Evolutionary conservation across 2,888 invertebrate genomes (phyloP).

Genomic region (Abrostola tripartita): DNA sequence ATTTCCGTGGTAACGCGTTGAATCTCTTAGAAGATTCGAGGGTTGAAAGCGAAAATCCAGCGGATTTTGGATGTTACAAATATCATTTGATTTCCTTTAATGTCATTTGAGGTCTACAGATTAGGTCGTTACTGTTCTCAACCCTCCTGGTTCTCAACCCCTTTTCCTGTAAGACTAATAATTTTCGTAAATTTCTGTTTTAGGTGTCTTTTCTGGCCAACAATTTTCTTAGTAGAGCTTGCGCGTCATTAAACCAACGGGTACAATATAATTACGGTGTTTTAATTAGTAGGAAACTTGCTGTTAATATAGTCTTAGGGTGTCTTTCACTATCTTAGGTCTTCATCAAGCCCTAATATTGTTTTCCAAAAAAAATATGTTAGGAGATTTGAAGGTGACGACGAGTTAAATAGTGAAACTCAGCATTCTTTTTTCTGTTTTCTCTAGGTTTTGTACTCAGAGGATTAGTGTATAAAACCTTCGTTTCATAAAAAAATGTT

Average conservation of each 20-base stretch:
- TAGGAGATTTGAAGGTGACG: too few relatives aligned
- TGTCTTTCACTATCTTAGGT: not conserved
- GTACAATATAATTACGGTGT: not conserved
- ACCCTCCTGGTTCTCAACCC: too few relatives aligned
- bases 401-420: not conserved
- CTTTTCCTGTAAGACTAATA: too few relatives aligned
- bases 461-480: too few relatives aligned
- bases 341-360: not conserved
- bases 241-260: not conserved
- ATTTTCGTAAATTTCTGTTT: constrained; percentile 9
- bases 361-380: too few relatives aligned
- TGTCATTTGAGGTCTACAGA: constrained; percentile 19
- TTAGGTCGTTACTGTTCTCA: constrained; percentile 16
- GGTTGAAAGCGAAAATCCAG: constrained; percentile 31
- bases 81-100: constrained; percentile 36
- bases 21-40: constrained; percentile 29
- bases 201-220: not conserved
- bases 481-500: not conserved
- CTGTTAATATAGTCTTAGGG: not conserved
- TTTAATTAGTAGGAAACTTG: constrained; percentile 1
- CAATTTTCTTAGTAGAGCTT: not conserved
- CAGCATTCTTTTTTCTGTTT: not conserved
- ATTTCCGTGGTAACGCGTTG: constrained; percentile 41
- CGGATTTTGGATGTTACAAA: constrained; percentile 25
- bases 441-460: not conserved